Percentiles rank a stretch among this genome's conserved stretches.
These are phyloP conservation scores for Neopipo cinnamomea DNA, from an alignment of 2,113 vertebrate species.

Conservation along the genomic window DNA sequence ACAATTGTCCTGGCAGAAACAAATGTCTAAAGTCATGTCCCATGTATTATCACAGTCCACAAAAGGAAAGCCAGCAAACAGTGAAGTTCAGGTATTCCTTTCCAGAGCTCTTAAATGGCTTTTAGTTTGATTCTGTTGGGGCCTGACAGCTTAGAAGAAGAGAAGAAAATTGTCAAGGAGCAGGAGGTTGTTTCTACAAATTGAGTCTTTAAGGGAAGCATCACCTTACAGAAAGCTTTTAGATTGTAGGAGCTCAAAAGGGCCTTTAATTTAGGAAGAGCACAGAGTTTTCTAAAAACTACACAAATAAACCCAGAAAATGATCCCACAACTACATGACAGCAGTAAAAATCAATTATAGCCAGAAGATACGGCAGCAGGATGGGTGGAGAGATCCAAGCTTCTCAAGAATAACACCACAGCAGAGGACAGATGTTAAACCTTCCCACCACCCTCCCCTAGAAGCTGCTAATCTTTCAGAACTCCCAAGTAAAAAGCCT, in stretches of 20 bases:
- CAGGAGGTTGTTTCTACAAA: not conserved
- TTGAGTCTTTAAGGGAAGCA: not conserved
- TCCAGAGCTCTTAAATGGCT: not conserved
- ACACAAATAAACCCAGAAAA: not conserved
- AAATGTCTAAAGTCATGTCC: rapidly evolving
- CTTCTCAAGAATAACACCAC: not conserved
- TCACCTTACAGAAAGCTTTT: not conserved
- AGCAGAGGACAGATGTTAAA: not conserved
- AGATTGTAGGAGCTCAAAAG: not conserved
- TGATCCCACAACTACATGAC: not conserved
- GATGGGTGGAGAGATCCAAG: not conserved
- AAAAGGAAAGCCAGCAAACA: not conserved
- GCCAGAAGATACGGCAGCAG: not conserved
- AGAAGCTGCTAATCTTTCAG: not conserved
- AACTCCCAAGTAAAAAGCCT: not conserved
- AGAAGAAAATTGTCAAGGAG: not conserved
- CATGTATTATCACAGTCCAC: not conserved
- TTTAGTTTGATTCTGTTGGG: not conserved
- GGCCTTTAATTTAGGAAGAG: not conserved
- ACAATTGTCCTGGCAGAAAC: not conserved
- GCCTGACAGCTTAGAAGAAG: not conserved
- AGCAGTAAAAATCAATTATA: not conserved
- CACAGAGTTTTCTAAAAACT: not conserved
- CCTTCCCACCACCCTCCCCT: not conserved
- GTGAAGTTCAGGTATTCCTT: not conserved